phyloP scores from a whole-genome alignment of 2,797 vertebrate species.

The Remorina albescens region DNA sequence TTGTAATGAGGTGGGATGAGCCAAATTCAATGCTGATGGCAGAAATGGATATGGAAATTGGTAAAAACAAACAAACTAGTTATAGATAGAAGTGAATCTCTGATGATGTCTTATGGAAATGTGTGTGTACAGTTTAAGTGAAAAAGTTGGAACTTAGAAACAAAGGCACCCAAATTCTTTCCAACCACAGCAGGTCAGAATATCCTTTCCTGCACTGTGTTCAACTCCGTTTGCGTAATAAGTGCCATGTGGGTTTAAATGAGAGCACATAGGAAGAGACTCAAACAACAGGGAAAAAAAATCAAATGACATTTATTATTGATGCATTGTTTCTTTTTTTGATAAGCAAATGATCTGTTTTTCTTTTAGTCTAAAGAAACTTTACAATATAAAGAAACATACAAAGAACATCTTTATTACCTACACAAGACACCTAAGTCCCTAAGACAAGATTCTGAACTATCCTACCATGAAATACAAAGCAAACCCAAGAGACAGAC shows the following conservation, averaged over 20 bases:
- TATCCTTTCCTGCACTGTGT: background rate
- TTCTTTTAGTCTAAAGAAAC: slow-evolving; percentile 89
- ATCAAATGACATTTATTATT: slow-evolving; percentile 95
- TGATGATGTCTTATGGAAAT: background rate
- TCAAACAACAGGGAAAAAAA: slow-evolving; percentile 83
- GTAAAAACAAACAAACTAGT: background rate
- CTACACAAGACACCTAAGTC: slow-evolving; percentile 90
- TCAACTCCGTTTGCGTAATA: background rate
- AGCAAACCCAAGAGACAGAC: slow-evolving; percentile 88
- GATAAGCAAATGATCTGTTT: slow-evolving; percentile 88
- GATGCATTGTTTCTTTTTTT: slow-evolving; percentile 87
- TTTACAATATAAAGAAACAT: slow-evolving; percentile 89
- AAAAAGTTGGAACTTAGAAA: background rate
- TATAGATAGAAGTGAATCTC: background rate
- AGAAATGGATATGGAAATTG: background rate
- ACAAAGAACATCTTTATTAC: slow-evolving; percentile 89
- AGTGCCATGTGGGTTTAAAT: background rate
- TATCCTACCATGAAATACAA: slow-evolving; percentile 90
- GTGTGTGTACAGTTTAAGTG: background rate
- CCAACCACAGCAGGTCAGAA: background rate
- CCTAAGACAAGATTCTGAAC: slow-evolving; percentile 88
- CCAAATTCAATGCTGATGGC: background rate
- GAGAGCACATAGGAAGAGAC: slow-evolving; percentile 63
- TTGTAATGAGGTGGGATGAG: background rate
- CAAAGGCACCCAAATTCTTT: background rate